These are phyloP conservation scores for Drosophila saltans DNA, from an alignment of 1,140 invertebrate genomes.

Conservation along the genomic window DNA sequence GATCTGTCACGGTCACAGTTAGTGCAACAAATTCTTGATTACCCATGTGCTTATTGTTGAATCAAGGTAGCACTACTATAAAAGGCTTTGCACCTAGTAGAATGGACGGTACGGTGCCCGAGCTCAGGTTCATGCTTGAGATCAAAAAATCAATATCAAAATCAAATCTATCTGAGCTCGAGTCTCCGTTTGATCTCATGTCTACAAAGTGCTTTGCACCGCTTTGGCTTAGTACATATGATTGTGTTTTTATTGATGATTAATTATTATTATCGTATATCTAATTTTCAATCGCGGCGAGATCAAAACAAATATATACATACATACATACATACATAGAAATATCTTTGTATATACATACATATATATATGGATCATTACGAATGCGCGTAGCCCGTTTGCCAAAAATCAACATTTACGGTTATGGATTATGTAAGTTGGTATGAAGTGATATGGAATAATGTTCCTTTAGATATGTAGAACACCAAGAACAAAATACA, in stretches of 20 bases:
- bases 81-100: background rate
- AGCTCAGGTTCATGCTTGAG: background rate
- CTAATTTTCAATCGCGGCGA: constrained; percentile 16
- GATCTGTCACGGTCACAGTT: constrained; percentile 1
- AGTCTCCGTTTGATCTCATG: background rate
- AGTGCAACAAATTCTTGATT: background rate
- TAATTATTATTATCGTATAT: constrained; percentile 16
- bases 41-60: background rate
- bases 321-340: background rate
- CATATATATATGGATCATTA: background rate
- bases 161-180: background rate
- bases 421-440: background rate
- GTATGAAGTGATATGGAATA: background rate
- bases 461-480: constrained; percentile 3
- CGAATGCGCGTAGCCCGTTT: background rate
- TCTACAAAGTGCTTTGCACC: background rate
- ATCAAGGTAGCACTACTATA: too few relatives aligned
- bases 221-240: constrained; percentile 1
- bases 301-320: background rate
- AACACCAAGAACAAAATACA: constrained; percentile 17
- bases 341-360: background rate
- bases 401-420: constrained; percentile 7
- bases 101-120: background rate
- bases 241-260: constrained; percentile 8
- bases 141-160: constrained; percentile 1